Evolutionary conservation across 2,797 vertebrate species (phyloP), one percentile per base, ranked within the genome.

Genomic region (Garrulus glandarius): DNA sequence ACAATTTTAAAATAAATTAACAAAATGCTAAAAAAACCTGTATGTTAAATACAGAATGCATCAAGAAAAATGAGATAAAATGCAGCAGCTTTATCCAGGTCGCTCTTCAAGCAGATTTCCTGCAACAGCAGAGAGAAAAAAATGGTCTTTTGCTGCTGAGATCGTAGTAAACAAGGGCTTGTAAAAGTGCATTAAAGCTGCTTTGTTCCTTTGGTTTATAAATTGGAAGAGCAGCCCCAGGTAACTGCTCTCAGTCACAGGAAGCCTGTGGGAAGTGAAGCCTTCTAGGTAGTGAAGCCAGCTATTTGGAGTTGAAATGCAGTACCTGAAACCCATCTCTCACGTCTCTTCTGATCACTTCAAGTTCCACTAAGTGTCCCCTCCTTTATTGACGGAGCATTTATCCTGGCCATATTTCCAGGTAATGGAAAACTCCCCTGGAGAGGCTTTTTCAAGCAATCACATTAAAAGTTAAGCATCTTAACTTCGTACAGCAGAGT

Each of bases 341-440:
- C 70, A 90, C 5, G 2, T 90, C 80, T 88, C 63, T 72, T 84
- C 86, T 92, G 77, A 94, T 93, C 77, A 88, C 74, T 89, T 95
- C 78, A 89, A 89, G 82, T 89, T 95, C 75, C 75, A 89, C 61
- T 87, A 88, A 93, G 74, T 79, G 70, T 86, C 63, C 86, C 34
- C 27, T 87, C 75, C 89, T 95, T 95, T 95, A 93, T 91, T 91
- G 94, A 93, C 68, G 59, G 74, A 82, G 46, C 77, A 77, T 95
- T 94, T 94, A 88, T 92, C 86, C 77, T 76, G 60, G 30, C 30
- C 49, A 8, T 57, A 59, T 92, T 96, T 93, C 86, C 68, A 93
- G 68, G 81, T 74, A 93, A 93, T 79, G 83, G 86, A 95, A 96
- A 89, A 76, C 61, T 87, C 84, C 71, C 83, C 88, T 60, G 84